Evolutionary conservation across 2,888 invertebrate genomes (phyloP).

Genomic region (Phengaris alcon): DNA sequence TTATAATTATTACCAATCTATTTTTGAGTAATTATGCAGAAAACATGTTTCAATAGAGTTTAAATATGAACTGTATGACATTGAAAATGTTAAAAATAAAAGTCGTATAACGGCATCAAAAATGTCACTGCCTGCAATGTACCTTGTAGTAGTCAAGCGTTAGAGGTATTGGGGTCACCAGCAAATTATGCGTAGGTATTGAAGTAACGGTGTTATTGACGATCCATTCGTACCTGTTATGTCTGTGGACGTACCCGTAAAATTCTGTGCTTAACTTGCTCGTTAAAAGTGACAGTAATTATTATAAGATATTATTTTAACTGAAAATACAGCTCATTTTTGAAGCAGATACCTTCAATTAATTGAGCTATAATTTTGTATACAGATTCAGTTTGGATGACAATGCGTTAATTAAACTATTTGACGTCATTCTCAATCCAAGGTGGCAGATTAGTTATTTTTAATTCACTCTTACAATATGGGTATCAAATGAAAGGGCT

Average conservation of each 20-base stretch:
- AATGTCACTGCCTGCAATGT: background rate
- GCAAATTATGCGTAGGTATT: conserved; percentile 27
- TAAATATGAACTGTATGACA: background rate
- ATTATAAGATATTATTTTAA: background rate
- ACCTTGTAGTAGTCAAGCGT: background rate
- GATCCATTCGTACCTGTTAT: conserved; percentile 9
- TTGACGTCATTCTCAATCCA: too few relatives aligned
- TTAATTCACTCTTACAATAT: too few relatives aligned
- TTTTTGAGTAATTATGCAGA: background rate
- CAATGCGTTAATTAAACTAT: too few relatives aligned
- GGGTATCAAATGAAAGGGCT: too few relatives aligned
- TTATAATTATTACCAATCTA: background rate
- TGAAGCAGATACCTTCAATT: too few relatives aligned
- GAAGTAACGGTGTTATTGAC: conserved; percentile 13
- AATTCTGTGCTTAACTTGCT: background rate
- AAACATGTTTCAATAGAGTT: background rate
- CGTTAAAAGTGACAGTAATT: background rate
- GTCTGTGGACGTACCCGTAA: background rate
- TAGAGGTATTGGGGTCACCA: conserved; percentile 1
- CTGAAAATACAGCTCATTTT: too few relatives aligned
- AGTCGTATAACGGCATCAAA: background rate
- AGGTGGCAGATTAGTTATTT: too few relatives aligned
- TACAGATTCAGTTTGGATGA: too few relatives aligned
- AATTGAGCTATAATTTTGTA: too few relatives aligned
- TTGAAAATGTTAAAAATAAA: conserved; percentile 4